phyloP scores from a whole-genome alignment of 2,888 invertebrate species.

The Rotaria magnacalcarata region DNA sequence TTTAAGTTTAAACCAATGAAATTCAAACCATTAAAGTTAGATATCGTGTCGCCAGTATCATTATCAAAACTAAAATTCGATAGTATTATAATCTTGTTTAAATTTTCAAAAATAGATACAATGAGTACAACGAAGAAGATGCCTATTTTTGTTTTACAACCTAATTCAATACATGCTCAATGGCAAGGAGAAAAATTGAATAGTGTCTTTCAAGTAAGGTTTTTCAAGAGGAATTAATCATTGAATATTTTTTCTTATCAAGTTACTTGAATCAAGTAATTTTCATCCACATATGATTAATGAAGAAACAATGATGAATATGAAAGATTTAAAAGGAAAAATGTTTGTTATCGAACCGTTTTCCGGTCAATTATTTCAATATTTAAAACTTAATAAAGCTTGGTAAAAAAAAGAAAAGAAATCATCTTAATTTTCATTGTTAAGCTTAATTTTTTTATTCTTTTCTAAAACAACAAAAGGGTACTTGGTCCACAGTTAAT shows the following conservation, averaged over 20 bases:
- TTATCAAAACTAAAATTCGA: not conserved
- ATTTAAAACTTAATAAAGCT: not conserved
- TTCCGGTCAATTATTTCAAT: conserved; percentile 9
- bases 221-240: not conserved
- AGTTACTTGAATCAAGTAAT: conserved; percentile 28
- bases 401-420: not conserved
- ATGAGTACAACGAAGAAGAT: not conserved
- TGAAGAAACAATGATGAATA: conserved; percentile 16
- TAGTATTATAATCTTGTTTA: not conserved
- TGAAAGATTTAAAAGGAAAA: conserved; percentile 15
- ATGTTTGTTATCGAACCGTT: conserved; percentile 34
- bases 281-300: conserved; percentile 25
- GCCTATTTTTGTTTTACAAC: conserved; percentile 29
- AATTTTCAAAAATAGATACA: not conserved
- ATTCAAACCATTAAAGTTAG: not conserved
- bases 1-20: conserved; percentile 5
- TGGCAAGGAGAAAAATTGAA: conserved; percentile 36
- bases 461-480: not conserved
- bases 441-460: not conserved
- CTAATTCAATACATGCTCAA: not conserved
- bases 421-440: not conserved
- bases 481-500: conserved; percentile 24
- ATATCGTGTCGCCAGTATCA: not conserved
- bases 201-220: not conserved
- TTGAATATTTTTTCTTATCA: not conserved